Evolutionary conservation across 2,113 vertebrate genomes (phyloP).

Genomic region (Hippocampus barbouri): DNA sequence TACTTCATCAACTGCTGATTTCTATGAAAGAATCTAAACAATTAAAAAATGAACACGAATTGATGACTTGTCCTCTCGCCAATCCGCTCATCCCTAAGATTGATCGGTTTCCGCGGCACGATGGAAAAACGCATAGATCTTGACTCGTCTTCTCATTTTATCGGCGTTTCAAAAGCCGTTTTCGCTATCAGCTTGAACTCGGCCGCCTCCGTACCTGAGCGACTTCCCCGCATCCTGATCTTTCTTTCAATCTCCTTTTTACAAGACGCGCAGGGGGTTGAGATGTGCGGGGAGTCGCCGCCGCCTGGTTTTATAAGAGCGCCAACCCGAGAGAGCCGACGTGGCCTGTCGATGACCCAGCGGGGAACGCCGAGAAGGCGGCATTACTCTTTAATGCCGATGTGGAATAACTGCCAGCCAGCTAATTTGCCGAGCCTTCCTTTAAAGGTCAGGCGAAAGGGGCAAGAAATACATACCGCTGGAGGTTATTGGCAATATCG

Average conservation of each 20-base stretch:
- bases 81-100: background rate
- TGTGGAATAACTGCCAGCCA: slow-evolving; percentile 48
- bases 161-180: slow-evolving; percentile 7
- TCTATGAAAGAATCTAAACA: no score
- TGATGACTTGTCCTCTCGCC: background rate
- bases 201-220: slow-evolving; percentile 14
- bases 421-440: slow-evolving; percentile 53
- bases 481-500: slow-evolving; percentile 35
- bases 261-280: slow-evolving; percentile 24
- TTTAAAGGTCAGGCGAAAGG: slow-evolving; percentile 55
- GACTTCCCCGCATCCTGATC: slow-evolving; percentile 24
- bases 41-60: no score
- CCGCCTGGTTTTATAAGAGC: slow-evolving; percentile 46
- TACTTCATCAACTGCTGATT: no score
- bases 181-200: slow-evolving; percentile 7
- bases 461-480: slow-evolving; percentile 31
- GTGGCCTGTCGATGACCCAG: slow-evolving; percentile 37
- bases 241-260: slow-evolving; percentile 29
- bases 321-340: slow-evolving; percentile 31
- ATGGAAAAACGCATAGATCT: background rate
- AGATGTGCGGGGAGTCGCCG: slow-evolving; percentile 37
- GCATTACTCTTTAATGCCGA: slow-evolving; percentile 55
- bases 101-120: background rate
- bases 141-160: background rate
- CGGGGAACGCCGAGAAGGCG: slow-evolving; percentile 24